Percentiles rank a stretch among this genome's conserved stretches.
Conservation (phyloP, 35 echinoderm and acorn worm genomes). For the Lytechinus variegatus region DNA sequence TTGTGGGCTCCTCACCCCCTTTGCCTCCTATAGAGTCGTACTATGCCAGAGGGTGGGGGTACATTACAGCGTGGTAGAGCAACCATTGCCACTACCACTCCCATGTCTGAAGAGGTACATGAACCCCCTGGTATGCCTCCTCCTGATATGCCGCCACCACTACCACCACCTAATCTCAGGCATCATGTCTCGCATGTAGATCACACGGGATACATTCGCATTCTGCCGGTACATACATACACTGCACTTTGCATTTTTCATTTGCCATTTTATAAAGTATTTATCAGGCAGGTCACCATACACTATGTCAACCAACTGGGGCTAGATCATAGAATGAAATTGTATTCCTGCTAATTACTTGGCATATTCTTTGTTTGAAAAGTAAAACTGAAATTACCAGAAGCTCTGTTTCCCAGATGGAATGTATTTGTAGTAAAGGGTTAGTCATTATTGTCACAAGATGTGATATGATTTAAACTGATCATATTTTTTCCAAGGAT, state of each 20-base stretch:
- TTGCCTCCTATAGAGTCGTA: background rate
- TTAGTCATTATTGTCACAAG: background rate
- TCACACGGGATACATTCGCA: constrained; percentile 25
- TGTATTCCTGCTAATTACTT: background rate
- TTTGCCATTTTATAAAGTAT: background rate
- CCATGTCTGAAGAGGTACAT: constrained; percentile 1
- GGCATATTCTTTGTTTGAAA: background rate
- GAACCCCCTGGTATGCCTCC: background rate
- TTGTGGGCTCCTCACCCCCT: background rate
- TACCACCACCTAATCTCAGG: background rate
- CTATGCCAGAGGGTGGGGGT: constrained; percentile 8
- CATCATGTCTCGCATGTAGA: constrained; percentile 40
- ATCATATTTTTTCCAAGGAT: background rate
- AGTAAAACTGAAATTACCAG: background rate
- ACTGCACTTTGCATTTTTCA: background rate
- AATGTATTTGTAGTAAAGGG: background rate
- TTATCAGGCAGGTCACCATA: background rate
- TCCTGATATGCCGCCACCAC: constrained; percentile 41
- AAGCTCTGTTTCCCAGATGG: background rate
- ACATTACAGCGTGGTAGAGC: constrained; percentile 45
- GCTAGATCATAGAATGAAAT: background rate
- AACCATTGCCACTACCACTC: constrained; percentile 33
- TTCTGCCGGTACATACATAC: constrained; percentile 39
- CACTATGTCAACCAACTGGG: background rate
- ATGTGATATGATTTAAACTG: background rate